A percentile compares a stretch with the other conserved stretches of the same genome.
Evolutionary conservation across 2,797 vertebrate genomes (phyloP).

Genomic region (Silurus aristotelis): DNA sequence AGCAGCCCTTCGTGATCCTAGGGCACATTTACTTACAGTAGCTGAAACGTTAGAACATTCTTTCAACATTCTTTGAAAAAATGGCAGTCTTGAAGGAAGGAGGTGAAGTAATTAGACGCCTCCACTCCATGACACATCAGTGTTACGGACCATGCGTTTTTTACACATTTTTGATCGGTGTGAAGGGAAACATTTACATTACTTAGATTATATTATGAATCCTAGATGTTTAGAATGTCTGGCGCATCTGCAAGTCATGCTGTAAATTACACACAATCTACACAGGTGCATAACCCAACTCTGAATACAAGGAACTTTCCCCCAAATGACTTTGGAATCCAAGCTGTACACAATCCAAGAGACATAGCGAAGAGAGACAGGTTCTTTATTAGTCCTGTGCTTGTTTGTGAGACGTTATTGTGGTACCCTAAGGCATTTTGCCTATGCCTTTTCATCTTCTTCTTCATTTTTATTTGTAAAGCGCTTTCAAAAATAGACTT

Average conservation of each 20-base stretch:
- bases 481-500: too few species aligned
- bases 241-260: neutral
- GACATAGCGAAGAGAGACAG: too few species aligned
- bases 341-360: too few species aligned
- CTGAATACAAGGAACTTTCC: too few species aligned
- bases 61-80: too few species aligned
- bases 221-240: neutral
- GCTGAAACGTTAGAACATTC: neutral
- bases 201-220: neutral
- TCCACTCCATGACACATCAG: slow-evolving; percentile 1
- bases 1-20: neutral
- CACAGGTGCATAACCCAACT: too few species aligned
- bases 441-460: slow-evolving; percentile 32
- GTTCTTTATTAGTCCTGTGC: slow-evolving; percentile 52
- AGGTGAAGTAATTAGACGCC: neutral
- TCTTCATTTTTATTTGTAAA: slow-evolving; percentile 12
- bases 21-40: neutral
- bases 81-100: neutral
- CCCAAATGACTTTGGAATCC: too few species aligned
- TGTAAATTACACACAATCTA: too few species aligned
- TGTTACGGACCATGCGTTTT: neutral
- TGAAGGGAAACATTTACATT: slow-evolving; percentile 5
- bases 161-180: slow-evolving; percentile 1
- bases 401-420: slow-evolving; percentile 34
- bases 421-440: slow-evolving; percentile 38